These are phyloP conservation scores for Nomada flava DNA, from an alignment of 2,888 invertebrate genomes.

Conservation along the genomic window DNA sequence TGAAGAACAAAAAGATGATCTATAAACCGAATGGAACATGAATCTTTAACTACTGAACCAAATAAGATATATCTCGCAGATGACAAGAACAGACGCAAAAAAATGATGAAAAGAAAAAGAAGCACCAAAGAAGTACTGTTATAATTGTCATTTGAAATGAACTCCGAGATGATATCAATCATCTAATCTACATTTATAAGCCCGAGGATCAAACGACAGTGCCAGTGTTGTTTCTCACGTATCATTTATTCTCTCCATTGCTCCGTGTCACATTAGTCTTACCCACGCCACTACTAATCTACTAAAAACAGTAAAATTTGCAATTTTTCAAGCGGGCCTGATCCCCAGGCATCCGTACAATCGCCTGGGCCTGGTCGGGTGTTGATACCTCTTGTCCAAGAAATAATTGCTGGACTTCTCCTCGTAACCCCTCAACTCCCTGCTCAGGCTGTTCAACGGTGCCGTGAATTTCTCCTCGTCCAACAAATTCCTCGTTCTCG, in stretches of 20 bases:
- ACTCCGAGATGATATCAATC: not conserved
- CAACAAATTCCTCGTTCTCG: conserved; percentile 83
- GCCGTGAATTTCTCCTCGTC: conserved; percentile 86
- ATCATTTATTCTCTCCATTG: conserved; percentile 35
- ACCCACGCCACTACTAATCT: conserved; percentile 38
- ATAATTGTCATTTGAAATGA: too few relatives aligned
- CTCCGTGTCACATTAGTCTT: conserved; percentile 50
- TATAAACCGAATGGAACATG: conserved; percentile 13
- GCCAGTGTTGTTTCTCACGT: conserved; percentile 20
- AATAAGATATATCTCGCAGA: not conserved
- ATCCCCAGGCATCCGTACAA: conserved; percentile 62
- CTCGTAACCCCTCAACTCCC: conserved; percentile 88
- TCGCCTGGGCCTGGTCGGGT: conserved; percentile 50
- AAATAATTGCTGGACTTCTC: conserved; percentile 86
- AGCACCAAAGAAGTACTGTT: too few relatives aligned
- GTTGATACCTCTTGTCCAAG: conserved; percentile 88
- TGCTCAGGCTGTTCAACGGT: conserved; percentile 87
- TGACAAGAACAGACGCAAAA: not conserved
- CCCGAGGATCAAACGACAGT: conserved; percentile 33
- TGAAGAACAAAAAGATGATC: not conserved
- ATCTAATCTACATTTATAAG: not conserved
- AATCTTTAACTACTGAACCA: conserved; percentile 16
- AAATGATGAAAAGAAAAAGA: not conserved
- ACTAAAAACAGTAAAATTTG: conserved; percentile 29
- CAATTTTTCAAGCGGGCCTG: conserved; percentile 37